phyloP scores from a whole-genome alignment of 2,888 invertebrate species.

The Allygus modestus region DNA sequence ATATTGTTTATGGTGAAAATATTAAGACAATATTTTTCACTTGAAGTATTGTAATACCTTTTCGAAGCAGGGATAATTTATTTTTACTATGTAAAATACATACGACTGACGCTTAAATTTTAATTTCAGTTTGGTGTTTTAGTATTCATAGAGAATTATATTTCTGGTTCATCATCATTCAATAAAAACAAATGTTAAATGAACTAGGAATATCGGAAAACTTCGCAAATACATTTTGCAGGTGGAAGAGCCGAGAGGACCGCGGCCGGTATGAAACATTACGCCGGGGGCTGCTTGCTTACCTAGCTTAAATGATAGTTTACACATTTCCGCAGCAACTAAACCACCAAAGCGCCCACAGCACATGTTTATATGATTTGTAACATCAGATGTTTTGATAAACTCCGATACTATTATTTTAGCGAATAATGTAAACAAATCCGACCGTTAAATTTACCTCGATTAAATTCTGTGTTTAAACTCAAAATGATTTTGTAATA shows the following conservation, averaged over 20 bases:
- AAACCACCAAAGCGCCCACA: constrained; percentile 26
- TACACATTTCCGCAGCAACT: constrained; percentile 14
- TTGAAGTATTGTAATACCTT: too few relatives aligned
- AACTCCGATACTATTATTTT: constrained; percentile 31
- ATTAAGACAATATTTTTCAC: too few relatives aligned
- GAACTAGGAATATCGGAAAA: neutral
- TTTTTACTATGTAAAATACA: too few relatives aligned
- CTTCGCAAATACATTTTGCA: neutral
- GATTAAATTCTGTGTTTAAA: neutral
- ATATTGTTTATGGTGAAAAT: too few relatives aligned
- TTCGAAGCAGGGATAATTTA: too few relatives aligned
- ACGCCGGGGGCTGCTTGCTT: neutral
- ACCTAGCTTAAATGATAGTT: constrained; percentile 40
- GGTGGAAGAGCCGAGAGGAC: neutral
- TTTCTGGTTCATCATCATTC: too few relatives aligned
- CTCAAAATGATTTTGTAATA: neutral
- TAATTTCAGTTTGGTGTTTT: too few relatives aligned
- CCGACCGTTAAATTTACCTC: constrained; percentile 1
- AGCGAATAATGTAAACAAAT: constrained; percentile 28
- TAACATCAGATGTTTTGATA: constrained; percentile 23
- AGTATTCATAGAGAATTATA: too few relatives aligned
- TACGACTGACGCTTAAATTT: too few relatives aligned
- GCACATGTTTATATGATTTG: constrained; percentile 35
- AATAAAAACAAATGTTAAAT: too few relatives aligned
- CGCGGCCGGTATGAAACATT: neutral